Base-by-base conservation (phyloP, 2,888 invertebrate genomes). In the Tromatobia lineatoria region DNA sequence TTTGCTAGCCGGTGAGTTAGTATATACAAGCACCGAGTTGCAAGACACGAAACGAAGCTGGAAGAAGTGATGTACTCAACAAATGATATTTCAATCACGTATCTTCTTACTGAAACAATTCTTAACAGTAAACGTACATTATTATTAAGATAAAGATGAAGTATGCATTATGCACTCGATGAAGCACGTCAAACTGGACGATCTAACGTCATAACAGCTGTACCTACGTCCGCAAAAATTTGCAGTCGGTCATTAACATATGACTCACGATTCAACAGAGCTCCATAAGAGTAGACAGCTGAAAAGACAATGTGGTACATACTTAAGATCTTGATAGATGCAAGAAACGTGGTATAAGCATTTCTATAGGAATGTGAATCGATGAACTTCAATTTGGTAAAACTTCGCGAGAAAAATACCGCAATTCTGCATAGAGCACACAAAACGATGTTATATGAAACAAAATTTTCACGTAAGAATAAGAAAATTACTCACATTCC, bases 61-160 rank as follows among this genome's bases (percentile, higher is more conserved):
- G 18, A 69, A 47, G 10, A 42, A 59, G 59, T 78, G 64, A 82
- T 66, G 78, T 70, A 79, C 82, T 45, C 78, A 52, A 34, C 64
- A 11, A 29, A 79, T 83, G 54, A 66, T 64, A 47, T 70, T 66
- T 79, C 54, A 57, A 57, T 76, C 50, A 66, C 75, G 75, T 64
- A 52, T 76, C 71, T 15, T 50, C 42, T 18, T 70, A 34, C 47
- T 47, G 47, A 71, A 76, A 76, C 20, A 64, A 38, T 76, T 57
- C 64, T 70, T 67, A 54, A 45, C 25, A 2, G 15, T 29, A 34
- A 50, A 18, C 50, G 1, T 25, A 67, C 47, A 29, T 20, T 80
- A 29, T 20, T 80, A 25, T 13, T 3, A 15, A 13, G 29, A 69
- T 25, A 25, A 42, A 20, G 34, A 20, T 50, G 18, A 61, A 23